Base-by-base conservation (phyloP, 2,113 vertebrate genomes). In the Stictonetta naevosa region DNA sequence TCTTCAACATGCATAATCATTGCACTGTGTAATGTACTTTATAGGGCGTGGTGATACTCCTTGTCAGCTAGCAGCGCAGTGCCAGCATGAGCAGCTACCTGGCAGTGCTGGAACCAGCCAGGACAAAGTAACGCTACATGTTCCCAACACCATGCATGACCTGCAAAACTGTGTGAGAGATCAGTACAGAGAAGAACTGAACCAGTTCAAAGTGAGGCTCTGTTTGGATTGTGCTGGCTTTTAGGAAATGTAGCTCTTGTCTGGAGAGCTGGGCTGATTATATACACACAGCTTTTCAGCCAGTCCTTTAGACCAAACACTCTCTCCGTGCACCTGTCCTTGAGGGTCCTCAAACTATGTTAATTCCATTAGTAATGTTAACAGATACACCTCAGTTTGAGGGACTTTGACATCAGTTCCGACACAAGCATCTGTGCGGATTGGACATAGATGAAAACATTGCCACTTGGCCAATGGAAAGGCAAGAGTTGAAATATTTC, bases 11-110 rank as follows among this genome's bases (percentile, higher is more conserved):
- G 73, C 66, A 71, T 76, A 40, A 82, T 91, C 86, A 85, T 28
- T 79, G 66, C 69, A 86, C 36, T 64, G 44, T 93, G 86, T 91
- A 94, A 94, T 89, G 88, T n/a, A 5, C 76, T 88, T 91, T 63
- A 22, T 52, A 92, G 95, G 95, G 95, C 1, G 84, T 88, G 94
- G 94, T 90, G 92, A 77, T 94, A 66, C 63, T 95, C 73, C 84
- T 93, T 95, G 94, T 93, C 95, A 88, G 66, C 69, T 73, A 63
- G 77, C 81, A 92, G 44, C 77, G 48, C 91, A 88, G 62, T 78
- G 86, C 94, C 93, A 96, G 64, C 86, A 38, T 28, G 29, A 88
- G 71, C 71, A 92, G 74, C 88, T 58, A 94, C 71, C 77, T 62
- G 87, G 48, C 63, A 93, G 73, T 34, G 58, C 19, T 67, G 36